phyloP scores from a whole-genome alignment of 53 echinoderm and acorn worm genomes.

The Arbacia lixula region DNA sequence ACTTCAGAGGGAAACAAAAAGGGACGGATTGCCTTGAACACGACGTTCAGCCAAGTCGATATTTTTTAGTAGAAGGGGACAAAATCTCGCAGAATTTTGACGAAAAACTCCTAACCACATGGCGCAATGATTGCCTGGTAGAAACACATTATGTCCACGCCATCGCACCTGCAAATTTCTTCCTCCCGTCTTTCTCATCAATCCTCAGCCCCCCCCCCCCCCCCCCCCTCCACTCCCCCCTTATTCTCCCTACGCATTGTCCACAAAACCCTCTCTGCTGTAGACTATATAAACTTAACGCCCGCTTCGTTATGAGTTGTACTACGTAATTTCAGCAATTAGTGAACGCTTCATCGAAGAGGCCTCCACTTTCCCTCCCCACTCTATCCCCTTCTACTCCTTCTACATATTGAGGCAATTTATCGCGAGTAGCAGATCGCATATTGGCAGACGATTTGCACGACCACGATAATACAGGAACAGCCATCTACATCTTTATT shows the following conservation, averaged over 20 bases:
- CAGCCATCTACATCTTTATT: too few relatives aligned
- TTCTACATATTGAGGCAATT: too few relatives aligned
- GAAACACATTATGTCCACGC: slow-evolving; percentile 39
- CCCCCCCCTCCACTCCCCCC: neutral
- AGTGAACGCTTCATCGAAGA: neutral
- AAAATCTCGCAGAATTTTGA: neutral
- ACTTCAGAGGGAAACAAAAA: neutral
- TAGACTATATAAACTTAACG: neutral
- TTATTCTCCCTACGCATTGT: neutral
- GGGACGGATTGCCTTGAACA: too few relatives aligned
- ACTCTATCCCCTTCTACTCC: neutral
- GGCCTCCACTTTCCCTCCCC: neutral
- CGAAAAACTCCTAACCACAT: slow-evolving; percentile 6
- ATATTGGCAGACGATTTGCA: too few relatives aligned
- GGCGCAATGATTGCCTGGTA: slow-evolving; percentile 49
- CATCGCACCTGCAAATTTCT: slow-evolving; percentile 18
- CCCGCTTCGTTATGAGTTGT: slow-evolving; percentile 12
- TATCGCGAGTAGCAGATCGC: too few relatives aligned
- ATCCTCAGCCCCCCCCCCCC: neutral
- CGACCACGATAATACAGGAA: too few relatives aligned
- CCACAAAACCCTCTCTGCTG: neutral
- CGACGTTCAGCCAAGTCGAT: too few relatives aligned
- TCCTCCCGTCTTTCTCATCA: neutral
- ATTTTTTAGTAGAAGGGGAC: too few relatives aligned
- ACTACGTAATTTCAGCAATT: slow-evolving; percentile 49